These are phyloP conservation scores for Merodon equestris DNA, from an alignment of 2,888 invertebrate genomes.

Conservation along the genomic window DNA sequence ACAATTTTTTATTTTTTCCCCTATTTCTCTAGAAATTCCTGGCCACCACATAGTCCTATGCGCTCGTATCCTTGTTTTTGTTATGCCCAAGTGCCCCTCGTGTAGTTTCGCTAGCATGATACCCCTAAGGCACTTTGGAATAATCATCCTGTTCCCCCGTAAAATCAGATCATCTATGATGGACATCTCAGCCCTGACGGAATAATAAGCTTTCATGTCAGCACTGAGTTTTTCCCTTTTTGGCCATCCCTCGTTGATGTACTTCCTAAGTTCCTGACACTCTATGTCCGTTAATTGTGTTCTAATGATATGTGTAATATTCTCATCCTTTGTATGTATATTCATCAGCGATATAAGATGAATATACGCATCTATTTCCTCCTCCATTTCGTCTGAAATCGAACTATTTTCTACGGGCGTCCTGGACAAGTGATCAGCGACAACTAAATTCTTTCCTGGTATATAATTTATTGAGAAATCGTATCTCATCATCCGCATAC, in stretches of 20 bases:
- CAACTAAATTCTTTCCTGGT: conserved; percentile 20
- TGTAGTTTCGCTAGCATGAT: conserved; percentile 8
- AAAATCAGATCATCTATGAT: no score
- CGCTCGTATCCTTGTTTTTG: conserved; percentile 3
- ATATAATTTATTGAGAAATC: conserved; percentile 2
- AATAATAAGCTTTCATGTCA: not conserved
- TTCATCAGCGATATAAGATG: conserved; percentile 1
- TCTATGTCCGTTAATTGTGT: not conserved
- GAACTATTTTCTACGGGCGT: not conserved
- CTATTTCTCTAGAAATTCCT: conserved; percentile 1
- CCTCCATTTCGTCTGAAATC: not conserved
- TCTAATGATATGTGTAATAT: conserved; percentile 5
- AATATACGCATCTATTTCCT: not conserved
- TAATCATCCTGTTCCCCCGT: not conserved
- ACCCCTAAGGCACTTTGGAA: not conserved
- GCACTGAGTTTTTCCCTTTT: not conserved
- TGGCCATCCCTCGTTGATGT: not conserved
- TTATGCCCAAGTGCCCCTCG: conserved; percentile 8
- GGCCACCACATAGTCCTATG: conserved; percentile 19
- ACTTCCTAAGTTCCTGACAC: not conserved
- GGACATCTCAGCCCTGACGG: not conserved
- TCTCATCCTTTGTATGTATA: conserved; percentile 3
- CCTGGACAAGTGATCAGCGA: conserved; percentile 23
- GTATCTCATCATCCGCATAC: not conserved
- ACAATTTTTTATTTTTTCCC: not conserved